These are phyloP conservation scores for Drosophila persimilis DNA, from an alignment of 1,140 invertebrate species.

Conservation along the genomic window DNA sequence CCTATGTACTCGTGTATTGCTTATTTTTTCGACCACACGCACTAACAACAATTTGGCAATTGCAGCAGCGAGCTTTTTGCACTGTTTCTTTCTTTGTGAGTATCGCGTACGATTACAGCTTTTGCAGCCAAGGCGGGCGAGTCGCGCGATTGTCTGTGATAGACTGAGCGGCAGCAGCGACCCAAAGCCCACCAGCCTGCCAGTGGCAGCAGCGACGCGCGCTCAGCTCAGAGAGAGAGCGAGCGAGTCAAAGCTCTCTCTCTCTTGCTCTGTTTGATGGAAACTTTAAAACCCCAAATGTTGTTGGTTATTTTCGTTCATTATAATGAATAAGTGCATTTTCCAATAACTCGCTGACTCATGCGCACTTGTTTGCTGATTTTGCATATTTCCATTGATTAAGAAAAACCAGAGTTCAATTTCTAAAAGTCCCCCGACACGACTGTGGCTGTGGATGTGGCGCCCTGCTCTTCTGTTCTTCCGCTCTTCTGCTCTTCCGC, in stretches of 20 bases:
- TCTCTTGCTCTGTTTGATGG: constrained; percentile 7
- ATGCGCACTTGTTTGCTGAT: constrained; percentile 45
- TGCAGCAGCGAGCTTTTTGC: constrained; percentile 9
- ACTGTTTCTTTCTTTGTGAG: constrained; percentile 11
- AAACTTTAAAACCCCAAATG: constrained; percentile 14
- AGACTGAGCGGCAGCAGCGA: constrained; percentile 47
- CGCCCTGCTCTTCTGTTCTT: not conserved
- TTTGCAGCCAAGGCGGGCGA: constrained; percentile 26
- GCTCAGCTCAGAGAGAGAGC: constrained; percentile 26
- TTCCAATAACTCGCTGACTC: constrained; percentile 54
- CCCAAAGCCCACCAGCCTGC: not conserved
- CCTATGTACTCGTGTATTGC: too few species aligned
- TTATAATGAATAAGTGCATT: constrained; percentile 34
- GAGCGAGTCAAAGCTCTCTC: constrained; percentile 6
- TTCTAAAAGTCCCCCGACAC: constrained; percentile 1
- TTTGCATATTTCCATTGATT: constrained; percentile 27
- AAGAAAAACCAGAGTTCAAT: constrained; percentile 22
- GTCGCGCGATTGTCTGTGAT: constrained; percentile 39
- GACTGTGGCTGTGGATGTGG: not conserved
- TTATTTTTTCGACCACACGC: too few species aligned
- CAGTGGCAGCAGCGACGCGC: constrained; percentile 8
- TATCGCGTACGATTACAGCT: constrained; percentile 3
- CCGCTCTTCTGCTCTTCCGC: not conserved
- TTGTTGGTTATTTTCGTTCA: constrained; percentile 3
- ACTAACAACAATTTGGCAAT: not conserved